Evolutionary conservation across 2,888 invertebrate species (phyloP).

Genomic region (Gnatocerus cornutus): DNA sequence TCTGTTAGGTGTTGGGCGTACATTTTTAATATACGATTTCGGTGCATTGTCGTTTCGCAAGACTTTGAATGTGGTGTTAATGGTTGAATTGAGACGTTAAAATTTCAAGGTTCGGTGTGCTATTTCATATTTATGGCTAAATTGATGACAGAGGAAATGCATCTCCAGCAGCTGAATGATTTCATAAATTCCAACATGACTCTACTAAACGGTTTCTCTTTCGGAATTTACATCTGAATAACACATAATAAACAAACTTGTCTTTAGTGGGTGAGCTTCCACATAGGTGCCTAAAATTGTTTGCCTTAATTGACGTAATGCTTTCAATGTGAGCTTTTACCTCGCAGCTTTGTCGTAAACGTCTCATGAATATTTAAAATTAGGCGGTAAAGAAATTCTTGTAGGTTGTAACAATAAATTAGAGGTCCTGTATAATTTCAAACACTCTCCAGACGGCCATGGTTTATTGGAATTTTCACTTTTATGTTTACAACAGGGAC

Average conservation of each 20-base stretch:
- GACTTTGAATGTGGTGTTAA: conserved; percentile 68
- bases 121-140: conserved; percentile 46
- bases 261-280: conserved; percentile 31
- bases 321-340: conserved; percentile 31
- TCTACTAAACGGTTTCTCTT: conserved; percentile 32
- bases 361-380: conserved; percentile 34
- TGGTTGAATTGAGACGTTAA: conserved; percentile 67
- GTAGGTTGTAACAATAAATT: conserved; percentile 23
- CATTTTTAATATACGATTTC: conserved; percentile 69
- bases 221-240: conserved; percentile 35
- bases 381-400: conserved; percentile 21
- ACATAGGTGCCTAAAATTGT: conserved; percentile 19
- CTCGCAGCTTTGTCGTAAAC: conserved; percentile 12
- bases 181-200: conserved; percentile 36
- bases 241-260: conserved; percentile 32
- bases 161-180: conserved; percentile 42
- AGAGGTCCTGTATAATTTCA: neutral
- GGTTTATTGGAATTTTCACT: conserved; percentile 7
- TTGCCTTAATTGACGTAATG: conserved; percentile 30
- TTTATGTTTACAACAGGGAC: conserved; percentile 12
- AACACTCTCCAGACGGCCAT: neutral
- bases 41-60: conserved; percentile 60
- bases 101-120: conserved; percentile 39
- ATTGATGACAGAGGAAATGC: conserved; percentile 44
- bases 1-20: conserved; percentile 63